Evolutionary conservation across 2,797 vertebrate species (phyloP), one percentile per base, ranked within the genome.

Genomic region (Coregonus suidteri): DNA sequence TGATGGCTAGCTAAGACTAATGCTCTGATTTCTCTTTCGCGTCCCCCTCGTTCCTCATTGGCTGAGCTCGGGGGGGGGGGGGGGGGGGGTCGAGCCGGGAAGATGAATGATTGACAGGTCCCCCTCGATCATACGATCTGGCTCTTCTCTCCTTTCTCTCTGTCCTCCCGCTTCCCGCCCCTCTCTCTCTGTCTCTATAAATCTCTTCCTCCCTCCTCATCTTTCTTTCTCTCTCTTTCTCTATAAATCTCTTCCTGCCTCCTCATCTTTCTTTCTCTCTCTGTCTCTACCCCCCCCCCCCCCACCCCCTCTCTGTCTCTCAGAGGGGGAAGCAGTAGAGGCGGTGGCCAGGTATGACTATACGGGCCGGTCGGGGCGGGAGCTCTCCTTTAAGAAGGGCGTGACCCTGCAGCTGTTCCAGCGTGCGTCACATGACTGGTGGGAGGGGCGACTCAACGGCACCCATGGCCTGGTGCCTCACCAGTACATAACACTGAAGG

Each of bases 331-430:
- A 87, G 95, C 94, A 1, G 96, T 98, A 87, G 98, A 99, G 94
- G 97, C 97, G 59, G 95, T 98, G 84, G 98, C 98, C 59, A 97
- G 97, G 92, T 99, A 99, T 79, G 98, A 99, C 93, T 99, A 99
- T 0, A 80, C 94, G 56, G 98, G 98, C 77, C 96, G 98, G 64
- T 97, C 97, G 0, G 96, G 95, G 68, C 95, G 98, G 67, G 98
- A 99, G 81, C 94, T 99, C 76, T 96, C 97, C 82, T 99, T 99
- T 90, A 98, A 98, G 94, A 99, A 99, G 90, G 98, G 98, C 6
- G 95, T 96, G 34, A 96, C 96, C 0, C 92, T 99, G 87, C 96
- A 97, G 86, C 95, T 99, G 30, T 98, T 97, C 81, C 98, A 98
- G 89, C 95, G 98, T 0, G 98, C 98, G 0, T 99, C 98, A 9